Conservation (phyloP, 1,140 invertebrate genomes). For the Vollenhovia emeryi region DNA sequence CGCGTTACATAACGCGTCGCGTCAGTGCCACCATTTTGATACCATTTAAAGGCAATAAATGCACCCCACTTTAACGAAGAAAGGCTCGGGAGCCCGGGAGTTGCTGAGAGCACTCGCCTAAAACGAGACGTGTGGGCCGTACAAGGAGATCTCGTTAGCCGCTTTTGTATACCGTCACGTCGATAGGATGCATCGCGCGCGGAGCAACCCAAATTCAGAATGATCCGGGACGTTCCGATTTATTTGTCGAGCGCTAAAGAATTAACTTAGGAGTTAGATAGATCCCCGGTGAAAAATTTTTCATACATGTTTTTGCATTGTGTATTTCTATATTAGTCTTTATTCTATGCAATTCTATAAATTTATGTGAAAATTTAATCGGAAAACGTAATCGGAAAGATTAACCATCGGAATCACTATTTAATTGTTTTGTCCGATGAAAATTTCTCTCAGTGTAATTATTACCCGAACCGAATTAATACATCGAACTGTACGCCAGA, state of each 20-base stretch:
- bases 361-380: no score
- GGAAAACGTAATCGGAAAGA: no score
- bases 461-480: no score
- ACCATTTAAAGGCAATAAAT: conserved; percentile 57
- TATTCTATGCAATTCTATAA: no score
- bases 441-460: no score
- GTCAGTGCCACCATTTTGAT: conserved; percentile 9
- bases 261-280: not conserved
- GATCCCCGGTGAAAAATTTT: no score
- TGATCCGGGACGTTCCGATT: not conserved
- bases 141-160: conserved; percentile 60
- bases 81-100: conserved; percentile 31
- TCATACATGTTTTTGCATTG: no score
- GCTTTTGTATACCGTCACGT: conserved; percentile 38
- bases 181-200: conserved; percentile 45
- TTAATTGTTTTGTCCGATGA: no score
- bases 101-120: conserved; percentile 11
- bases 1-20: not conserved
- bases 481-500: no score
- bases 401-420: no score
- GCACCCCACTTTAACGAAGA: conserved; percentile 38
- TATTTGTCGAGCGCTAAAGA: not conserved
- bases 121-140: conserved; percentile 29
- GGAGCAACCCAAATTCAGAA: conserved; percentile 12
- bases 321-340: no score